These are phyloP conservation scores for Cephalophus harveyi DNA, from an alignment of 2,113 vertebrate species.

Conservation along the genomic window DNA sequence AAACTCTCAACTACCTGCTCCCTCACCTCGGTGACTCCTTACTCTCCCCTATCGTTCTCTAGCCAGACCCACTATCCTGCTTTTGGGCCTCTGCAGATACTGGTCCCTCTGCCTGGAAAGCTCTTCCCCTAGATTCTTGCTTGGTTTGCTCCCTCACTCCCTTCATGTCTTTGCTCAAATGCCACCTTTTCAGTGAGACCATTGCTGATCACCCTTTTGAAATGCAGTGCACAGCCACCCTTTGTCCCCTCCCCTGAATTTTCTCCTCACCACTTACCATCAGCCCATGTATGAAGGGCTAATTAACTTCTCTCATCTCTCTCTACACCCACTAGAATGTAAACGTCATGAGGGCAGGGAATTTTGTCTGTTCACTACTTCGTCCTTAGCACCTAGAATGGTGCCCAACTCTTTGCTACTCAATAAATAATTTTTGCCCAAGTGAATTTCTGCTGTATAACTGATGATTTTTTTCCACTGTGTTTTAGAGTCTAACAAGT, in stretches of 20 bases:
- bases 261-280: background rate
- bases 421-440: background rate
- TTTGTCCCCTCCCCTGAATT: background rate
- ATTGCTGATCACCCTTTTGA: background rate
- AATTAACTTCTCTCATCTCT: background rate
- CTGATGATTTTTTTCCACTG: background rate
- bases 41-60: background rate
- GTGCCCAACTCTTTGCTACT: background rate
- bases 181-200: background rate
- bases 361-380: background rate
- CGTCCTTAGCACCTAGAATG: background rate
- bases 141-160: background rate
- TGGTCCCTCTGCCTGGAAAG: background rate
- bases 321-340: background rate
- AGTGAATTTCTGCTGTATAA: background rate
- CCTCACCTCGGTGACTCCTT: background rate
- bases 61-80: background rate
- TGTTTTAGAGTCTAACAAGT: slow-evolving; percentile 87
- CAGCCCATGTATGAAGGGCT: background rate
- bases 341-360: background rate
- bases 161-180: background rate
- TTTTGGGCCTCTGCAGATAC: background rate
- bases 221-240: background rate
- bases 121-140: background rate
- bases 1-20: background rate